phyloP scores from a whole-genome alignment of 1,140 invertebrate genomes.

The Bombus superbus region DNA sequence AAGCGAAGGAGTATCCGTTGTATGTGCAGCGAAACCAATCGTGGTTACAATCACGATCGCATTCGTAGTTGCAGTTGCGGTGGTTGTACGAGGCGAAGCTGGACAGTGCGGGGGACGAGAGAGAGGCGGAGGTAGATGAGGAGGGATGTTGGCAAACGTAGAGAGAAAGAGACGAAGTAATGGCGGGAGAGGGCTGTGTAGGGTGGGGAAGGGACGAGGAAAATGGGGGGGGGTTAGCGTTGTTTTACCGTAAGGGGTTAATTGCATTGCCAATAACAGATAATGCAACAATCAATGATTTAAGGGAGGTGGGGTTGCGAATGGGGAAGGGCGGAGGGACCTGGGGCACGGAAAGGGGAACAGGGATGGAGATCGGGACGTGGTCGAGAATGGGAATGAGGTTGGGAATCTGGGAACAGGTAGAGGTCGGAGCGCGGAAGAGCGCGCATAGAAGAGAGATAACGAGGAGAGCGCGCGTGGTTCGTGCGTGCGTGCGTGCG shows the following conservation, averaged over 20 bases:
- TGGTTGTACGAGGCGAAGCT: conserved; percentile 18
- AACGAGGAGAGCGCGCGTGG: conserved; percentile 1
- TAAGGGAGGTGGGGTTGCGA: conserved; percentile 68
- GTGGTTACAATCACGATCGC: conserved; percentile 32
- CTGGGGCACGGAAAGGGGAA: conserved; percentile 12
- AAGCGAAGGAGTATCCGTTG: not conserved
- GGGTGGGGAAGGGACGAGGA: not conserved
- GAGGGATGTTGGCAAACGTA: not conserved
- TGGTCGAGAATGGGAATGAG: conserved; percentile 55
- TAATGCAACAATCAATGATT: conserved; percentile 83
- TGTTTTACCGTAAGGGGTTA: conserved; percentile 82
- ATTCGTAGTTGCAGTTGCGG: conserved; percentile 37
- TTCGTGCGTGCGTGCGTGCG: not conserved
- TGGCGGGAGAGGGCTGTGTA: conserved; percentile 18
- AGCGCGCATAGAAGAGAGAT: not conserved
- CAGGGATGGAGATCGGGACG: conserved; percentile 48
- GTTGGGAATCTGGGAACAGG: conserved; percentile 36
- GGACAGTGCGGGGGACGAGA: conserved; percentile 6
- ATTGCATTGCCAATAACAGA: conserved; percentile 83
- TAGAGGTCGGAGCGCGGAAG: conserved; percentile 19
- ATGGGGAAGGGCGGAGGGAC: conserved; percentile 7
- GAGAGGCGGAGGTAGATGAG: conserved; percentile 12
- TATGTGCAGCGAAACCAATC: conserved; percentile 1
- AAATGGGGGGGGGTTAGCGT: conserved; percentile 57
- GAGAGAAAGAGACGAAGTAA: conserved; percentile 26